A percentile compares a stretch with the other conserved stretches of the same genome.
phyloP scores from a whole-genome alignment of 2,113 vertebrate species.

The Cyanoderma ruficeps region DNA sequence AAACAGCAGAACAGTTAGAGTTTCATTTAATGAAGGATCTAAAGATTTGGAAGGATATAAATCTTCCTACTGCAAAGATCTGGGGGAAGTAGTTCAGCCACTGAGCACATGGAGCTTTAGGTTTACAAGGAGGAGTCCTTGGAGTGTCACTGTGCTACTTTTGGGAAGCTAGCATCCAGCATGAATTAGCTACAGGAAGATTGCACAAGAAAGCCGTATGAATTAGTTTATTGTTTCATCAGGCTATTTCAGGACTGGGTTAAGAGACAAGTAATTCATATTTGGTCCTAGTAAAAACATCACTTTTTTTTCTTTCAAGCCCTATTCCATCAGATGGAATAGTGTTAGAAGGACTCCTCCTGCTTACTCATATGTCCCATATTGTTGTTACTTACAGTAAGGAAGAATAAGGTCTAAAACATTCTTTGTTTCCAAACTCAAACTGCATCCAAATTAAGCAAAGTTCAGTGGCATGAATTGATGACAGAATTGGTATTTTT shows the following conservation, averaged over 20 bases:
- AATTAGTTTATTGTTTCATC: background rate
- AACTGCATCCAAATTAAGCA: background rate
- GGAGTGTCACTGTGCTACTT: background rate
- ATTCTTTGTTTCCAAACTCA: background rate
- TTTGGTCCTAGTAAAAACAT: background rate
- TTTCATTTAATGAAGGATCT: background rate
- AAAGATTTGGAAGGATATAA: background rate
- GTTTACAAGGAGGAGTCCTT: background rate
- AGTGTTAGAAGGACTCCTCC: background rate
- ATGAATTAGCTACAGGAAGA: background rate
- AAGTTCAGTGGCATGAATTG: background rate
- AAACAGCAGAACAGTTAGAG: background rate
- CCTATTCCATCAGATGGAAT: background rate
- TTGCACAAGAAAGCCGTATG: background rate
- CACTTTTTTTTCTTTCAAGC: background rate
- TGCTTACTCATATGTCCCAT: rapidly evolving
- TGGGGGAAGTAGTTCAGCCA: background rate
- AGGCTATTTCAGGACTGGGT: background rate
- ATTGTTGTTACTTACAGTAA: background rate
- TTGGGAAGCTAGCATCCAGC: background rate
- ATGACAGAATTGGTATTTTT: background rate
- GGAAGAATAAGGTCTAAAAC: background rate
- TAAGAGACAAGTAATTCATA: background rate
- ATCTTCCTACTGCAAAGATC: background rate
- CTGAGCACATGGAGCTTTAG: background rate